Evolutionary conservation across 1,140 invertebrate genomes (phyloP), one percentile per base, ranked within the genome.

Genomic region (Andricus grossulariae): DNA sequence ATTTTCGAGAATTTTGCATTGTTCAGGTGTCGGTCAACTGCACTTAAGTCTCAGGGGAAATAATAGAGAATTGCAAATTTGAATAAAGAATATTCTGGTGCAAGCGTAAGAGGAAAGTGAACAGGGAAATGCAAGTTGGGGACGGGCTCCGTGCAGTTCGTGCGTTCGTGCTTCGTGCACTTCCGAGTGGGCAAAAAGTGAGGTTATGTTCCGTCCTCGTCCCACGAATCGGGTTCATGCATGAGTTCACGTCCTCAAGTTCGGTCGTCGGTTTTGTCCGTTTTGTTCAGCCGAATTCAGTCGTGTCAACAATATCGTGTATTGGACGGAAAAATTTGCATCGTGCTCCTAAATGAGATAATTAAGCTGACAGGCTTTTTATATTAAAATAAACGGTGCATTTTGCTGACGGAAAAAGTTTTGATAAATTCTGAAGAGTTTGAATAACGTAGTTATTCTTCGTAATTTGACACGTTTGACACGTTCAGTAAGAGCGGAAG

Each of bases 1-100:
- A 88, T 88, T 73, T 85, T 85, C 18, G 72, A 25, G 18, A 66
- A 50, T 71, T 39, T 66, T 66, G 60, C 60, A 66, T 66, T 66
- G 25, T 66, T 32, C 25, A 66, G 16, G 60, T 66, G 32, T 66
- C 7, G 39, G 15, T 15, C 25, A n/a, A 4, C 25, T 66, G 3
- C 5, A 7, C 13, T 7, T 66, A 16, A 8, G 8, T 66, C 25
- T 25, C 3, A 16, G 16, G 60, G 25, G 32, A n/a, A 12, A 12
- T 55, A 66, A 66, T n/a, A 66, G 32, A 39, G 25, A 66, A 66
- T 45, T 66, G 15, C 25, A 39, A 66, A 66, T 66, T 66, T 16
- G 25, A 66, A 66, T 66, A 66, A 16, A 66, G 39, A 66, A 66
- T 21, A 32, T 32, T 39, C 32, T 25, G 15, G 7, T 45, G 6